These are phyloP conservation scores for Megaceryle torquata DNA, from an alignment of 2,113 vertebrate genomes.

Conservation along the genomic window DNA sequence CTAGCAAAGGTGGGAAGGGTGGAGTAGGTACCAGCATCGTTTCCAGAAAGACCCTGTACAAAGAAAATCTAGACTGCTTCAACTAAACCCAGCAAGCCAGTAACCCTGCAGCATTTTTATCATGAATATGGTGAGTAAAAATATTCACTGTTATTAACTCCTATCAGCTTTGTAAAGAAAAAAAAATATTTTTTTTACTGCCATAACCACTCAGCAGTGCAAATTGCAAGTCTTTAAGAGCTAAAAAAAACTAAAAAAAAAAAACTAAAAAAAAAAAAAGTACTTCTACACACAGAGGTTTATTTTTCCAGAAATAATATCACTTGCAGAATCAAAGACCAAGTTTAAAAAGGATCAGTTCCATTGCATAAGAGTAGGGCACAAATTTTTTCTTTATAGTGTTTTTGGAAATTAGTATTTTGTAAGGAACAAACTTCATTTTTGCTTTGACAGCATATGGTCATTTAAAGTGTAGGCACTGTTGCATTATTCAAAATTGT, in stretches of 20 bases:
- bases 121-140: conserved; percentile 9
- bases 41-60: neutral
- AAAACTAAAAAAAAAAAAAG: too few relatives aligned
- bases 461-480: neutral
- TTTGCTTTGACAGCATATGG: neutral
- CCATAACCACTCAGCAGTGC: fast-evolving
- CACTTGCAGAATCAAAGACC: neutral
- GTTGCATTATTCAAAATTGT: neutral
- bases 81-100: neutral
- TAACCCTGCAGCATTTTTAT: neutral
- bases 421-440: neutral
- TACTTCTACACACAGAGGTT: neutral
- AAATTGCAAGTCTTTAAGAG: neutral
- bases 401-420: neutral
- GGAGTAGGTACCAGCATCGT: neutral
- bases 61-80: neutral
- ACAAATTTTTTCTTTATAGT: neutral
- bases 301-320: neutral
- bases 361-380: neutral
- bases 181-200: neutral
- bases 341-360: neutral
- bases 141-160: neutral
- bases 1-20: neutral
- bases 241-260: neutral
- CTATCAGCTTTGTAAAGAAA: neutral